Evolutionary conservation across 53 echinoderm and acorn worm genomes (phyloP).

Genomic region (Crossaster papposus): DNA sequence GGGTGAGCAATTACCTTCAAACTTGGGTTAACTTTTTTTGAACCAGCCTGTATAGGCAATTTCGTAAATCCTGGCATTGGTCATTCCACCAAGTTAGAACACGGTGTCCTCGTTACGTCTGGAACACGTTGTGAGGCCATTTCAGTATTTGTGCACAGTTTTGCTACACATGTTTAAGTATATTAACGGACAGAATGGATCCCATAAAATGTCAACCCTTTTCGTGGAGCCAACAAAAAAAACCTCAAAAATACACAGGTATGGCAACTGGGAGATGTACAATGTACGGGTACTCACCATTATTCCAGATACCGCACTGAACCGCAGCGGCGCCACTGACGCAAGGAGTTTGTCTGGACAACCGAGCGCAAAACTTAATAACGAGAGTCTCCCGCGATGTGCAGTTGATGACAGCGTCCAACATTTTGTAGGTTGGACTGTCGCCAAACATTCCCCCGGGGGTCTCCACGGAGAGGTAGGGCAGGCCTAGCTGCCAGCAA

Average conservation of each 20-base stretch:
- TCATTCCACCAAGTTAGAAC: no score
- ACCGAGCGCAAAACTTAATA: not conserved
- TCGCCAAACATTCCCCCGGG: slow-evolving; percentile 12
- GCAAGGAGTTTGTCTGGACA: not conserved
- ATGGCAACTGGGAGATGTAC: not conserved
- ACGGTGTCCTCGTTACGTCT: no score
- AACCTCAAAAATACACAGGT: not conserved
- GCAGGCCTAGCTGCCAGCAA: not conserved
- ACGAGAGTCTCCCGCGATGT: not conserved
- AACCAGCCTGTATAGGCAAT: no score
- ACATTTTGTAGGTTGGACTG: not conserved
- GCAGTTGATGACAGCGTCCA: not conserved
- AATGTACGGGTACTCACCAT: not conserved
- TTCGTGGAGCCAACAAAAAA: no score
- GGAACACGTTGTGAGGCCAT: no score
- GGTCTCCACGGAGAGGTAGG: not conserved
- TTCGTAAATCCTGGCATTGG: no score
- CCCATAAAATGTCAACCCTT: no score
- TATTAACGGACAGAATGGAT: no score
- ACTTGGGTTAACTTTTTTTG: no score
- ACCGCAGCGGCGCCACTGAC: not conserved
- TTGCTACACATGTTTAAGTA: no score
- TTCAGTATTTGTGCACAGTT: no score
- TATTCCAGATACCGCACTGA: slow-evolving; percentile 6
- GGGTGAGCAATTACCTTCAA: no score